Percentiles rank a stretch among this genome's conserved stretches.
These are phyloP conservation scores for Gymnobelideus leadbeateri DNA, from an alignment of 2,113 vertebrate genomes.

Conservation along the genomic window DNA sequence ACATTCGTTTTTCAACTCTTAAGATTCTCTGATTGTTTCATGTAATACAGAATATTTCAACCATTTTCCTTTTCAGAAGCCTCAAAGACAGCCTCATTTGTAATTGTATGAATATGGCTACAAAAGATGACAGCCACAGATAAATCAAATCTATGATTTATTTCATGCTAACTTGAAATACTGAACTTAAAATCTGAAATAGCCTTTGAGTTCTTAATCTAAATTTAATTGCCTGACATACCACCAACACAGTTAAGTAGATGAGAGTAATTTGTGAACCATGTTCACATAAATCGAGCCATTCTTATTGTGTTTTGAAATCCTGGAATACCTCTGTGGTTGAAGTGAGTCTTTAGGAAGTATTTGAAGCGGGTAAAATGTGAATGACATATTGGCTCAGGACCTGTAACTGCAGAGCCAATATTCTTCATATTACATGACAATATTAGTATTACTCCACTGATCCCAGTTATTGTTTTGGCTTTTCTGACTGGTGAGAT, in stretches of 20 bases:
- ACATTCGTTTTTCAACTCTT: neutral
- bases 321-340: neutral
- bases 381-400: neutral
- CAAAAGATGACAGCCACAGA: neutral
- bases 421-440: neutral
- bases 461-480: neutral
- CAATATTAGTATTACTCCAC: neutral
- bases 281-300: neutral
- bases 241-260: neutral
- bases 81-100: neutral
- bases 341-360: neutral
- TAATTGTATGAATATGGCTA: neutral
- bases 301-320: neutral
- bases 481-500: neutral
- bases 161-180: neutral
- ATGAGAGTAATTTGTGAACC: neutral
- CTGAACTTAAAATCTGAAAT: neutral
- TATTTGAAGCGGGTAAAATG: neutral
- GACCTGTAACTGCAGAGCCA: neutral
- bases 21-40: neutral
- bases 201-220: neutral
- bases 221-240: neutral
- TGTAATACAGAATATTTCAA: neutral
- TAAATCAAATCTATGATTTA: neutral
- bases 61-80: neutral